Evolutionary conservation across 2,888 invertebrate species (phyloP).

Genomic region (Halocaridina rubra): DNA sequence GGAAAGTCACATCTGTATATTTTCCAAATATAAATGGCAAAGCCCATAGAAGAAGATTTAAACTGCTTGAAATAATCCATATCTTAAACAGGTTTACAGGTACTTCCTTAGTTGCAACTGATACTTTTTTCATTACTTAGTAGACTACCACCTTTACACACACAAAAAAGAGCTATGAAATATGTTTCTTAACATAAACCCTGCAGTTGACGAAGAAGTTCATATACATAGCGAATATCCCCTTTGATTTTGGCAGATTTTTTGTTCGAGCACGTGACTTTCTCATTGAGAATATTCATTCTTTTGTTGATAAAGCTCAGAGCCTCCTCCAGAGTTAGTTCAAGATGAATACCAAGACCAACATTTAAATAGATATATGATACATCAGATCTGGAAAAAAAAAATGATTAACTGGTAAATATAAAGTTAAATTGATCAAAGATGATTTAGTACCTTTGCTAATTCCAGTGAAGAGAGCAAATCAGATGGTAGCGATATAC

Average conservation of each 20-base stretch:
- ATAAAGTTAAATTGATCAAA: no score
- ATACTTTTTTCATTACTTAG: neutral
- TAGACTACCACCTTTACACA: neutral
- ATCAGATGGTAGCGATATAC: no score
- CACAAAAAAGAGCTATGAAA: no score
- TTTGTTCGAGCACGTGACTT: slow-evolving; percentile 75
- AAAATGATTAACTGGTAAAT: no score
- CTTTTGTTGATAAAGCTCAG: slow-evolving; percentile 78
- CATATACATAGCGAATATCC: slow-evolving; percentile 81
- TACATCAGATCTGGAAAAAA: slow-evolving; percentile 70
- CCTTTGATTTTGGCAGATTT: slow-evolving; percentile 80
- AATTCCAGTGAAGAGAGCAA: no score
- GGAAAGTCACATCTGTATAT: slow-evolving; percentile 44
- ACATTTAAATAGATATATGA: slow-evolving; percentile 78
- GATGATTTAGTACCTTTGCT: neutral
- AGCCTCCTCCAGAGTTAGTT: slow-evolving; percentile 80
- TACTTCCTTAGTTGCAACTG: neutral
- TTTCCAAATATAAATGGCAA: slow-evolving; percentile 41
- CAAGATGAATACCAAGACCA: slow-evolving; percentile 81
- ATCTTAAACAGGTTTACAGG: neutral
- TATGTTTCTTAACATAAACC: neutral
- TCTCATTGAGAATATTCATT: slow-evolving; percentile 75
- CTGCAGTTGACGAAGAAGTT: slow-evolving; percentile 77
- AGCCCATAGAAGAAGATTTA: slow-evolving; percentile 24
- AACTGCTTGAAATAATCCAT: neutral